Base-by-base conservation (phyloP, 2,797 vertebrate species). In the Botia almorhae region DNA sequence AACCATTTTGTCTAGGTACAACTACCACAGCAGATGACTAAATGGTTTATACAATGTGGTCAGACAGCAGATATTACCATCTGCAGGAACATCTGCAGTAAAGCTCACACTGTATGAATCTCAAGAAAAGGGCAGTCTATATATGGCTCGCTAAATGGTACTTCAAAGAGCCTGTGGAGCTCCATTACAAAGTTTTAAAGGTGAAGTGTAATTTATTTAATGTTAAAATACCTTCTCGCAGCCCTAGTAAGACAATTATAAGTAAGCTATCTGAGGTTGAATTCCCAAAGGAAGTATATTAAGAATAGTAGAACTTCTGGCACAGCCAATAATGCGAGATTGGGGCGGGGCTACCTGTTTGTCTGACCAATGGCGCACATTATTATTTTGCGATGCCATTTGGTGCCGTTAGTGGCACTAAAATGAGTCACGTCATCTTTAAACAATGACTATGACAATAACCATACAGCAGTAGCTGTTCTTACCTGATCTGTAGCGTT, bases 401-500 rank as follows among this genome's bases (percentile, higher is more conserved):
- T 58, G 19, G 3, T 58, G 21, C 21, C 1, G 39, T 1, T 43
- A 43, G 39, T 7, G 36, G 36, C 36, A 39, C 36, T 6, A 39
- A 39, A 39, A 7, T 4, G 3, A 4, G 6, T 36, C 6, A 4
- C 3, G 36, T 39, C 36, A 39, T 6, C 36, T 39, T 39, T 8
- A 39, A 39, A 39, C 36, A 39, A 50, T 50, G 48, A 13, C 48
- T 8, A 39, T 26, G 7, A 55, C 11, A 21, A 8, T 48, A 76
- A 58, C n/a, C 12, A 13, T 70, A 33, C 33, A 21, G 29, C 8
- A 6, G 53, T 14, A 36, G 12, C 14, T 21, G 33, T 33, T 60
- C 53, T 84, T 80, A 94, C 94, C 94, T 90, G 97, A 99, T 88
- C 97, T 91, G 46, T 99, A 99, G n/a, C 97, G 96, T 33, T 99